These are phyloP conservation scores for Tupiocoris notatus DNA, from an alignment of 2,888 invertebrate genomes.

Conservation along the genomic window DNA sequence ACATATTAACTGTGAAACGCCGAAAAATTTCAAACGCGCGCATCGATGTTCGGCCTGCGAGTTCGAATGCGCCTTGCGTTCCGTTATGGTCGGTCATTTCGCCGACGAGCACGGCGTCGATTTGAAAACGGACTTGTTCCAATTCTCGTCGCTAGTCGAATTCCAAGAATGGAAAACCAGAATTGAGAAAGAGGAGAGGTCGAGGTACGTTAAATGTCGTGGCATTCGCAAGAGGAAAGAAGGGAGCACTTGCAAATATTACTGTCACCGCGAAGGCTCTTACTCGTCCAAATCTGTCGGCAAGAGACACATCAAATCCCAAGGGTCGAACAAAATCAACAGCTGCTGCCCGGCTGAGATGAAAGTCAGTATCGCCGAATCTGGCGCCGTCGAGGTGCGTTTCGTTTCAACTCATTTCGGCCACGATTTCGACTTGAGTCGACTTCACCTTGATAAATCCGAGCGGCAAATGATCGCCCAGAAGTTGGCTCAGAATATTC, in stretches of 20 bases:
- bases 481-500: slow-evolving; percentile 40
- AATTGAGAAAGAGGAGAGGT: slow-evolving; percentile 14
- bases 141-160: neutral
- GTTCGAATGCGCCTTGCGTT: neutral
- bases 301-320: slow-evolving; percentile 33
- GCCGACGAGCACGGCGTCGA: slow-evolving; percentile 1
- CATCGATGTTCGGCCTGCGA: slow-evolving; percentile 20
- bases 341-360: slow-evolving; percentile 44
- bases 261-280: slow-evolving; percentile 42
- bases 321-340: slow-evolving; percentile 45
- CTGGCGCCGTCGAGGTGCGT: slow-evolving; percentile 17
- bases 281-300: slow-evolving; percentile 37
- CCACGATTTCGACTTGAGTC: slow-evolving; percentile 38
- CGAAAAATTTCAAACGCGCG: neutral
- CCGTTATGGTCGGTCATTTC: slow-evolving; percentile 16
- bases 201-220: slow-evolving; percentile 12
- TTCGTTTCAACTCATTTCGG: slow-evolving; percentile 42
- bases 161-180: slow-evolving; percentile 24
- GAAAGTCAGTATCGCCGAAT: slow-evolving; percentile 7
- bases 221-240: slow-evolving; percentile 18
- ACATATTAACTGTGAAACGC: neutral
- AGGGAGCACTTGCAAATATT: slow-evolving; percentile 5
- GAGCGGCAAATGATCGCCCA: slow-evolving; percentile 36
- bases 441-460: slow-evolving; percentile 29
- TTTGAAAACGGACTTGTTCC: neutral